phyloP scores from a whole-genome alignment of 2,113 vertebrate genomes.

The Corydoras maculifer region DNA sequence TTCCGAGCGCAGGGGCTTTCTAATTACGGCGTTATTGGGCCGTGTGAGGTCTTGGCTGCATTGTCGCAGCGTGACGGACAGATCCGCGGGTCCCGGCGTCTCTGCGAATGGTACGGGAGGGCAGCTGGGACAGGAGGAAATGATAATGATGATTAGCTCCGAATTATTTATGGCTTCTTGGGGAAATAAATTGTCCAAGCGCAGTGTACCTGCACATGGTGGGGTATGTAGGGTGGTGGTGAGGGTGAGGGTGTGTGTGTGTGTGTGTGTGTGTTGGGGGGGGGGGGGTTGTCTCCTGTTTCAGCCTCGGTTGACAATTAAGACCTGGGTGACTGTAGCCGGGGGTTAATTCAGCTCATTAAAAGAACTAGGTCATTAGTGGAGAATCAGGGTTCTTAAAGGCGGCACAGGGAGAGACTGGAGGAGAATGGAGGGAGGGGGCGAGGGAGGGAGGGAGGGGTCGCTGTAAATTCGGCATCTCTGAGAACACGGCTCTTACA shows the following conservation, averaged over 20 bases:
- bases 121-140: slow-evolving; percentile 3
- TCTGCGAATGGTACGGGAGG: too few relatives aligned
- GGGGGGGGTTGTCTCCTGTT: slow-evolving; percentile 69
- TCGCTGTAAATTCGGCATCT: slow-evolving; percentile 92
- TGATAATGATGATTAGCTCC: slow-evolving; percentile 61
- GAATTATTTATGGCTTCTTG: slow-evolving; percentile 78
- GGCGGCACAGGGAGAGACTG: slow-evolving; percentile 74
- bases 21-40: slow-evolving; percentile 78
- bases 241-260: slow-evolving; percentile 38
- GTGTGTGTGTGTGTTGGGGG: background rate
- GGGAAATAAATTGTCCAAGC: too few relatives aligned
- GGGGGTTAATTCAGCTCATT: slow-evolving; percentile 99
- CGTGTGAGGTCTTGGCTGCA: slow-evolving; percentile 63
- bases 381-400: slow-evolving; percentile 97
- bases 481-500: slow-evolving; percentile 90
- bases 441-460: slow-evolving; percentile 56
- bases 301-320: slow-evolving; percentile 98
- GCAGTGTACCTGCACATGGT: too few relatives aligned
- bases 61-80: slow-evolving; percentile 72
- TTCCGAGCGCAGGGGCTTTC: slow-evolving; percentile 69
- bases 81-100: slow-evolving; percentile 48
- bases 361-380: slow-evolving; percentile 99
- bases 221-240: too few relatives aligned
- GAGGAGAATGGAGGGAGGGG: slow-evolving; percentile 65
- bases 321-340: slow-evolving; percentile 99